Evolutionary conservation across 1,140 invertebrate species (phyloP).

Genomic region (Cheumatopsyche charites): DNA sequence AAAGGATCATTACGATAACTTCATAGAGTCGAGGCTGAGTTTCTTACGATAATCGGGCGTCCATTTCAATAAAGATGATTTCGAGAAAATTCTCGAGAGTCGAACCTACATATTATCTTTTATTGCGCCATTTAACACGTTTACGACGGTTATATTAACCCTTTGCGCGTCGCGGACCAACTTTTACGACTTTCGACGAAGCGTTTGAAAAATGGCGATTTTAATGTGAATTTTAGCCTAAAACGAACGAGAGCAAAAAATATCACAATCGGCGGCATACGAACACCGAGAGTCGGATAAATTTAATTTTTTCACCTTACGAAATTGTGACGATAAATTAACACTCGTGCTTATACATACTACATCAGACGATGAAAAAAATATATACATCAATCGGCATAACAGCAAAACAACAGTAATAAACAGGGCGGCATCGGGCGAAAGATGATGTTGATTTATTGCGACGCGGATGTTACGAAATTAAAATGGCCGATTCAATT

Average conservation of each 20-base stretch:
- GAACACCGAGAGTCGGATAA: not conserved
- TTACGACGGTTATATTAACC: slow-evolving; percentile 14
- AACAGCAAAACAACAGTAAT: slow-evolving; percentile 25
- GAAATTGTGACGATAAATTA: slow-evolving; percentile 23
- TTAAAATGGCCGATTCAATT: slow-evolving; percentile 31
- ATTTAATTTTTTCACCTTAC: not conserved
- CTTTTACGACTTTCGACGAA: slow-evolving; percentile 8
- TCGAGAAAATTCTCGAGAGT: not conserved
- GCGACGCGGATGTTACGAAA: slow-evolving; percentile 27
- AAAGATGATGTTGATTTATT: slow-evolving; percentile 35
- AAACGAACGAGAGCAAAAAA: not conserved
- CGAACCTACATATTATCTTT: slow-evolving; percentile 4
- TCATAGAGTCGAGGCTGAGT: too few relatives aligned
- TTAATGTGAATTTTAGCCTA: not conserved
- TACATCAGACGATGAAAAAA: slow-evolving; percentile 4
- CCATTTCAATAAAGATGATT: too few relatives aligned
- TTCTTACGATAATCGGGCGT: too few relatives aligned
- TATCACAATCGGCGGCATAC: not conserved
- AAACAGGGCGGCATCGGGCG: slow-evolving; percentile 23
- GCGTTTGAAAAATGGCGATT: not conserved
- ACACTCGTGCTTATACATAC: too few relatives aligned
- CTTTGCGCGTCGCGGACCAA: not conserved
- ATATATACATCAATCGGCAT: not conserved
- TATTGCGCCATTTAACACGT: slow-evolving; percentile 20
- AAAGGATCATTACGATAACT: too few relatives aligned